Evolutionary conservation across 2,888 invertebrate genomes (phyloP).

Genomic region (Junonia oenone): DNA sequence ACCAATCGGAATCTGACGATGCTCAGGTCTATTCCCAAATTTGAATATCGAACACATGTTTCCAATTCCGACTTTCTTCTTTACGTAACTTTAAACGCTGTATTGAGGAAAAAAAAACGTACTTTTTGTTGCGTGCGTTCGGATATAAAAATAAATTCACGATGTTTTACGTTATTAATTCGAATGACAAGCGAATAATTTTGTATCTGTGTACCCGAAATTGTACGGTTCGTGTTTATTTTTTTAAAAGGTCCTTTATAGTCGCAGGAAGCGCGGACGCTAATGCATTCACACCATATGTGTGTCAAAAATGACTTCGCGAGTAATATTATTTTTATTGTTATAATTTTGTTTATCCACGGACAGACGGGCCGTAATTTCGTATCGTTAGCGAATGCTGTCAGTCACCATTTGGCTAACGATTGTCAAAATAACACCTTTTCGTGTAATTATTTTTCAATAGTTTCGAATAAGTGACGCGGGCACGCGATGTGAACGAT

Average conservation of each 20-base stretch:
- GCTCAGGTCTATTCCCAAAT: slow-evolving; percentile 47
- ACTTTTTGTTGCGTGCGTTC: background rate
- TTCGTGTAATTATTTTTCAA: slow-evolving; percentile 47
- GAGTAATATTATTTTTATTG: slow-evolving; percentile 46
- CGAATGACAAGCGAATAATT: slow-evolving; percentile 18
- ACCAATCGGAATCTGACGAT: slow-evolving; percentile 45
- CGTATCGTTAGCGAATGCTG: slow-evolving; percentile 58
- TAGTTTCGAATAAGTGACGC: slow-evolving; percentile 32
- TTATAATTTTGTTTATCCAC: slow-evolving; percentile 62
- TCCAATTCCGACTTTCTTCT: slow-evolving; percentile 18
- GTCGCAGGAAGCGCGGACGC: slow-evolving; percentile 46
- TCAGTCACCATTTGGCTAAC: slow-evolving; percentile 43
- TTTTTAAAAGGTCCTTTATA: slow-evolving; percentile 33
- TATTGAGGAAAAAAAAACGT: background rate
- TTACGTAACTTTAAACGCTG: background rate
- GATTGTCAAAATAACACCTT: slow-evolving; percentile 48
- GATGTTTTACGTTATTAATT: slow-evolving; percentile 7
- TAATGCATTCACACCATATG: slow-evolving; percentile 68
- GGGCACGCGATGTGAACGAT: slow-evolving; percentile 29
- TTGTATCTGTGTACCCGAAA: slow-evolving; percentile 25
- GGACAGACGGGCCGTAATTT: slow-evolving; percentile 42
- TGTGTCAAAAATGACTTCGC: slow-evolving; percentile 53
- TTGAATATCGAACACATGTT: slow-evolving; percentile 50
- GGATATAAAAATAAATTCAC: background rate
- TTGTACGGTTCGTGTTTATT: slow-evolving; percentile 39